phyloP scores from a whole-genome alignment of 1,140 invertebrate species.

The Pseudomyrmex sp. region DNA sequence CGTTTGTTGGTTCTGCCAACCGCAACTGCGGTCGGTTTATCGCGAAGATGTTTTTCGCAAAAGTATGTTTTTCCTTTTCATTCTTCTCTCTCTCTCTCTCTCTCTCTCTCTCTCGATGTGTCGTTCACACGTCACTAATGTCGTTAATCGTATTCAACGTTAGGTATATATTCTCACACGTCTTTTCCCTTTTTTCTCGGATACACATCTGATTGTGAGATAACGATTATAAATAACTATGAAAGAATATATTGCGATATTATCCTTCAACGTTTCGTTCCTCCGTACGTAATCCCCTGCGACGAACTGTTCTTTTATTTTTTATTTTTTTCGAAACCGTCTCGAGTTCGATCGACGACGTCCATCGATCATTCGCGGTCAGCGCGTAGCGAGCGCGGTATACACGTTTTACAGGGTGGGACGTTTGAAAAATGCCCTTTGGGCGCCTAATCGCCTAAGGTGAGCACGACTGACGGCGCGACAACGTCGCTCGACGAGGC shows the following conservation, averaged over 20 bases:
- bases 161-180: not conserved
- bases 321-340: not conserved
- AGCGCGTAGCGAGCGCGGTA: constrained; percentile 25
- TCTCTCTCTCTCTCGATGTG: not conserved
- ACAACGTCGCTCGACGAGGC: constrained; percentile 39
- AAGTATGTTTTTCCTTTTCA: not conserved
- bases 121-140: no score
- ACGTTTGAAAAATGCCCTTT: constrained; percentile 69
- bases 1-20: constrained; percentile 64
- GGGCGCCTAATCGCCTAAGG: constrained; percentile 64
- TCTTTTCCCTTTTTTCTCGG: not conserved
- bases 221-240: not conserved
- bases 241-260: no score
- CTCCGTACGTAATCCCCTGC: not conserved
- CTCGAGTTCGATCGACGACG: constrained; percentile 23
- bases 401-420: constrained; percentile 3
- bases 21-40: constrained; percentile 56
- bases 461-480: constrained; percentile 55
- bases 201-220: not conserved
- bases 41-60: constrained; percentile 16
- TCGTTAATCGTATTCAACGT: not conserved
- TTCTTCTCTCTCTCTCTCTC: not conserved
- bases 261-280: not conserved
- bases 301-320: constrained; percentile 5
- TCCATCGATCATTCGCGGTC: constrained; percentile 65